A percentile compares a stretch with the other conserved stretches of the same genome.
Conservation (phyloP, 2,888 invertebrate species). For the Trichopoda pennipes region DNA sequence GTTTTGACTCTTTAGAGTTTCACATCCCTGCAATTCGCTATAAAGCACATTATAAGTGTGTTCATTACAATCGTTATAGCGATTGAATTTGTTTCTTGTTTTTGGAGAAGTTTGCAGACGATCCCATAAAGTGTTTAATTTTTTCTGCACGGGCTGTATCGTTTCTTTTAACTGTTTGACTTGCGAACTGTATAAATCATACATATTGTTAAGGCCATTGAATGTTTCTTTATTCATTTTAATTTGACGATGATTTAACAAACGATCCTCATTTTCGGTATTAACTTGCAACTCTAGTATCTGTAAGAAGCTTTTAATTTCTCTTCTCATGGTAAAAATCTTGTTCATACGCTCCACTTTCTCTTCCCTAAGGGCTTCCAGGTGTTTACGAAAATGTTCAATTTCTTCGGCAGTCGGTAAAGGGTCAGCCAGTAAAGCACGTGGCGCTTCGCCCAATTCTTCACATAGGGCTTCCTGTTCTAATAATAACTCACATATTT, state of each 20-base stretch:
- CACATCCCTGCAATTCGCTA: conserved; percentile 88
- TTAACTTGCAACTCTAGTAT: conserved; percentile 77
- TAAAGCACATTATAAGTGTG: conserved; percentile 79
- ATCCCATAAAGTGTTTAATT: conserved; percentile 87
- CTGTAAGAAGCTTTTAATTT: conserved; percentile 78
- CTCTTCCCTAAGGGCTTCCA: conserved; percentile 84
- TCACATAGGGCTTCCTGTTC: conserved; percentile 80
- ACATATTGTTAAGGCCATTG: conserved; percentile 83
- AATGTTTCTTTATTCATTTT: conserved; percentile 85
- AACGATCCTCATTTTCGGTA: conserved; percentile 74
- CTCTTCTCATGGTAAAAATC: conserved; percentile 77
- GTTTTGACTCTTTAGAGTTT: conserved; percentile 88
- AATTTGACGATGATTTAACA: conserved; percentile 82
- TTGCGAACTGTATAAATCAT: conserved; percentile 83
- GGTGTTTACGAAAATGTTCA: conserved; percentile 83
- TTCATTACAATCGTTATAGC: conserved; percentile 75
- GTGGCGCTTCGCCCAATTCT: conserved; percentile 76
- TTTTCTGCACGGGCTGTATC: conserved; percentile 84
- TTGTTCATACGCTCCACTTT: conserved; percentile 82
- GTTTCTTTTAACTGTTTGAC: conserved; percentile 83
- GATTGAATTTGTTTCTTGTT: conserved; percentile 85
- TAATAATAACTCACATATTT: conserved; percentile 81
- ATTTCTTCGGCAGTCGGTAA: conserved; percentile 85
- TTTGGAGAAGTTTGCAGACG: conserved; percentile 86
- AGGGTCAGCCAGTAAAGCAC: conserved; percentile 77